phyloP scores from a whole-genome alignment of 2,888 invertebrate species.

The Malthinus flaveolus region DNA sequence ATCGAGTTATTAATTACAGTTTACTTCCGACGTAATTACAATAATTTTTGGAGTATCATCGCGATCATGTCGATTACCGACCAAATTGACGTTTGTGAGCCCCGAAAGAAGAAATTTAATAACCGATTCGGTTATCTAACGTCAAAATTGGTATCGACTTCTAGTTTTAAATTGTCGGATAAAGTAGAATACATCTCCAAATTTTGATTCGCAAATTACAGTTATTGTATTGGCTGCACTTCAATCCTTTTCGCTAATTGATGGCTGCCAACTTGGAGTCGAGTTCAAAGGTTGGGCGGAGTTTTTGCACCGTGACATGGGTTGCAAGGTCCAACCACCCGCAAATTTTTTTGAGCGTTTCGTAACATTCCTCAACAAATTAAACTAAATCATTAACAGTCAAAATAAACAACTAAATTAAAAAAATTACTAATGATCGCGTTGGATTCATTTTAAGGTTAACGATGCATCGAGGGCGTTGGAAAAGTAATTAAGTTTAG shows the following conservation, averaged over 20 bases:
- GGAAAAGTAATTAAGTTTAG: conserved; percentile 30
- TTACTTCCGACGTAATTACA: neutral
- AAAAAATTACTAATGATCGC: conserved; percentile 17
- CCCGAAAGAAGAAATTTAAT: conserved; percentile 14
- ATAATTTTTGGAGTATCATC: neutral
- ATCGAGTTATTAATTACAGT: neutral
- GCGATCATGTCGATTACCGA: neutral
- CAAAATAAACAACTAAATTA: conserved; percentile 32
- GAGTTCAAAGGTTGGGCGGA: conserved; percentile 37
- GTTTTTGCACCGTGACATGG: conserved; percentile 38
- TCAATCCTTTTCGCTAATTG: conserved; percentile 40
- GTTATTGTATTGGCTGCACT: conserved; percentile 34
- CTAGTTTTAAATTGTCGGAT: conserved; percentile 13
- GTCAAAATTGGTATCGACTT: conserved; percentile 8
- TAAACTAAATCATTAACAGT: neutral
- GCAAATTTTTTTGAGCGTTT: too few species aligned
- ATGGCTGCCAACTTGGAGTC: conserved; percentile 34
- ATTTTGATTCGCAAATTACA: conserved; percentile 36
- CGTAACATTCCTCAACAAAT: too few species aligned
- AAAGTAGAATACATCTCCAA: conserved; percentile 19
- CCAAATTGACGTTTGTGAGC: neutral
- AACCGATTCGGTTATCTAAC: conserved; percentile 11
- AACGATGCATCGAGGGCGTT: conserved; percentile 27
- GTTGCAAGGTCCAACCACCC: conserved; percentile 17
- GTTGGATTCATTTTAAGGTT: conserved; percentile 15